Base-by-base conservation (phyloP, 2,113 vertebrate genomes). In the Penelope pileata region DNA sequence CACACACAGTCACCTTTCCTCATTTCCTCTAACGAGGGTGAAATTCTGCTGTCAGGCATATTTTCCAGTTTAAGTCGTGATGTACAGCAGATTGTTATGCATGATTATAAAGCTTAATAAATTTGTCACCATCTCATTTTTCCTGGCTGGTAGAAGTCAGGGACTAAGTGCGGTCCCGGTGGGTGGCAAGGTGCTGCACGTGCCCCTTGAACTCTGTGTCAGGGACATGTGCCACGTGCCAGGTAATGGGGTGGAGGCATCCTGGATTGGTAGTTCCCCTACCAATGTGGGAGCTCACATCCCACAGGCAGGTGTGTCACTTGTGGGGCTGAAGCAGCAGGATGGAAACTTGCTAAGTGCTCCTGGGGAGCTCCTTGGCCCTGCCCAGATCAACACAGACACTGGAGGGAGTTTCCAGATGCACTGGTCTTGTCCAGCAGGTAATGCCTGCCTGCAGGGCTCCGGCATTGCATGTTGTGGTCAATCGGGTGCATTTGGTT, bases 11-110 rank as follows among this genome's bases (percentile, higher is more conserved):
- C 84, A 95, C 93, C 93, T 94, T 92, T 96, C 64, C 88, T 92
- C 77, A 68, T 86, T 94, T 94, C 75, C 62, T 94, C 83, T 94
- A 96, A 96, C 26, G 27, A 92, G 94, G 91, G 73, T 95, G 94
- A 97, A 97, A 96, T 93, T 74, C 91, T 36, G 23, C 91, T 84
- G 86, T 96, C 91, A 95, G 84, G 93, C 84, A 6, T 93, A 68
- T 95, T 93, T 95, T 96, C 90, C 91, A 90, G 48, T 90, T 91
- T 62, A 72, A 95, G 83, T 85, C 0, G 0, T 91, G 89, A 92
- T 66, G 86, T 83, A 83, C 86, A 88, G 81, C 69, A 89, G 91
- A 93, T 88, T 91, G 93, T 86, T 95, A 72, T 82, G 88, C 90
- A 54, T 78, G 86, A 92, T 90, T 95, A 83, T 90, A 79, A 92